Conservation (phyloP, 1,140 invertebrate species). For the Zaprionus taronus region DNA sequence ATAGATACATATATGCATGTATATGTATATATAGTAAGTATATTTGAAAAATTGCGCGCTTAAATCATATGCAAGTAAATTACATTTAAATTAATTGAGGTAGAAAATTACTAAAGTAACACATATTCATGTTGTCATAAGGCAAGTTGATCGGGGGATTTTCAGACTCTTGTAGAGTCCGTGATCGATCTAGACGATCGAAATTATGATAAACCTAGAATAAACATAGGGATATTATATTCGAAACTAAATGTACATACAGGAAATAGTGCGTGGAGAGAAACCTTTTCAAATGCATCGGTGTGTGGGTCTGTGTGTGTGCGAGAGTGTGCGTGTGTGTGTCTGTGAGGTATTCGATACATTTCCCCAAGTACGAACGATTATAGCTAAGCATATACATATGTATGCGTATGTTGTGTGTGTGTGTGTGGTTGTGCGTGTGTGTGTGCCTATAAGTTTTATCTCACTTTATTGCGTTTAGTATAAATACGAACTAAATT, state of each 20-base stretch:
- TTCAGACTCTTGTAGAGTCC: conserved; percentile 72
- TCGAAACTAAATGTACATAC: conserved; percentile 47
- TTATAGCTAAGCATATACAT: conserved; percentile 51
- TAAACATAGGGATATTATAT: conserved; percentile 23
- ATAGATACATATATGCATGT: conserved; percentile 31
- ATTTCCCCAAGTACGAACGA: conserved; percentile 25
- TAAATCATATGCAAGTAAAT: conserved; percentile 72
- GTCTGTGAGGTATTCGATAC: conserved; percentile 66
- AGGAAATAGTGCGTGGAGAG: conserved; percentile 28
- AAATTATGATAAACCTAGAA: conserved; percentile 66
- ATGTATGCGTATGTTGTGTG: conserved; percentile 26
- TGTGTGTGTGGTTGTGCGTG: conserved; percentile 18
- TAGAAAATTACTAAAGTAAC: conserved; percentile 82
- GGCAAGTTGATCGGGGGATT: conserved; percentile 62
- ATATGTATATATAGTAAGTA: conserved; percentile 6
- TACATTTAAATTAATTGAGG: conserved; percentile 78
- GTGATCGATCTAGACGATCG: conserved; percentile 53
- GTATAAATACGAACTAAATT: conserved; percentile 39
- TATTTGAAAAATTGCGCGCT: conserved; percentile 53
- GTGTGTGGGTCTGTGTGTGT: conserved; percentile 36
- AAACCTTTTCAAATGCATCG: conserved; percentile 29
- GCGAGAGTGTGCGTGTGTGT: conserved; percentile 29
- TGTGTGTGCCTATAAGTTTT: conserved; percentile 28
- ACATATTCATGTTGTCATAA: conserved; percentile 73
- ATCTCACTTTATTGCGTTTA: conserved; percentile 15